phyloP scores from a whole-genome alignment of 2,888 invertebrate species.

The Leptinotarsa haldemani region DNA sequence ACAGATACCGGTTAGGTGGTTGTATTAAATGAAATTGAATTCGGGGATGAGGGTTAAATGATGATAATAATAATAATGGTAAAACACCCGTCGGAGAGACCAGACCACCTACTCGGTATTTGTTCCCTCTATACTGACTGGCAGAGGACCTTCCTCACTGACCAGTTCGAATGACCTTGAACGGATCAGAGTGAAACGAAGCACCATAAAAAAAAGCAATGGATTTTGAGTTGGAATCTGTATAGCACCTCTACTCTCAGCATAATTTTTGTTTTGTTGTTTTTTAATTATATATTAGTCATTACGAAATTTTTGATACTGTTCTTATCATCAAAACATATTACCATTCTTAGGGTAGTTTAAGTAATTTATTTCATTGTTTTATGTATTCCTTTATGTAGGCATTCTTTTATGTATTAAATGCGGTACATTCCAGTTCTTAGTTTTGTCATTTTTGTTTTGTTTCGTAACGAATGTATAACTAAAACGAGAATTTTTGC shows the following conservation, averaged over 20 bases:
- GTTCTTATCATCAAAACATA: conserved; percentile 49
- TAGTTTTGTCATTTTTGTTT: conserved; percentile 44
- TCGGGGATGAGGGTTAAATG: no score
- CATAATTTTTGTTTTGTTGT: conserved; percentile 48
- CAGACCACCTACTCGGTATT: no score
- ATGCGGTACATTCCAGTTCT: conserved; percentile 61
- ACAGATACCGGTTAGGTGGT: no score
- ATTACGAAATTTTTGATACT: conserved; percentile 56
- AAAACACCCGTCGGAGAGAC: no score
- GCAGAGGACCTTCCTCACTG: no score
- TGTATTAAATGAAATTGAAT: no score
- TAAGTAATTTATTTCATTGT: conserved; percentile 58
- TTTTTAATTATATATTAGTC: conserved; percentile 52
- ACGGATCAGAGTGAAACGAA: no score
- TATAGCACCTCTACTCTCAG: conserved; percentile 34
- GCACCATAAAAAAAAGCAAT: no score
- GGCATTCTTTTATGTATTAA: conserved; percentile 55
- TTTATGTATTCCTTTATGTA: conserved; percentile 52
- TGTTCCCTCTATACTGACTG: no score
- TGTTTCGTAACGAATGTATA: conserved; percentile 37
- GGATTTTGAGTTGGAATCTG: no score
- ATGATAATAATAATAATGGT: no score
- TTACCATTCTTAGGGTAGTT: conserved; percentile 50
- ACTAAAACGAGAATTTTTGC: conserved; percentile 49
- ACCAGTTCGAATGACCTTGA: no score